These are phyloP conservation scores for Drosophila putrida DNA, from an alignment of 2,888 invertebrate genomes.

Conservation along the genomic window DNA sequence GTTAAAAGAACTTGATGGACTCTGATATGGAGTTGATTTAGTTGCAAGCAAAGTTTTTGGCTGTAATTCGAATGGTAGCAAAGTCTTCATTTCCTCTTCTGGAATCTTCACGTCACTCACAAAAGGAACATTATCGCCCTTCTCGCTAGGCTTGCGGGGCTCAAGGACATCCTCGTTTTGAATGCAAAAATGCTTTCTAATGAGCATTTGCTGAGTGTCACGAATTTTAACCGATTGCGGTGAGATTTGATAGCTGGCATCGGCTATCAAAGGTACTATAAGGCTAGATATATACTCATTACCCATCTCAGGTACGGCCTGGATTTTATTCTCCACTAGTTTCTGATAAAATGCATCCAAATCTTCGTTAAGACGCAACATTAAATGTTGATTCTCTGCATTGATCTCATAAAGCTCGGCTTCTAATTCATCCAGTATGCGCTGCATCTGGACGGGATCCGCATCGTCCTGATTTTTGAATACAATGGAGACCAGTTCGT, in stretches of 20 bases:
- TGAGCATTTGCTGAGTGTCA: slow-evolving; percentile 77
- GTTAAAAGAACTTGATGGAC: neutral
- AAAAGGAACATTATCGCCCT: slow-evolving; percentile 57
- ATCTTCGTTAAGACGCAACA: slow-evolving; percentile 75
- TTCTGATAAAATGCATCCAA: slow-evolving; percentile 77
- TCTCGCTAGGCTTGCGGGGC: slow-evolving; percentile 63
- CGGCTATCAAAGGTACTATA: slow-evolving; percentile 75
- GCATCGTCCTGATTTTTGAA: slow-evolving; percentile 79
- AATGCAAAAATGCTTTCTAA: slow-evolving; percentile 78
- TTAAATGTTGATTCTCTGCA: slow-evolving; percentile 80
- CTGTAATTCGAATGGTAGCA: slow-evolving; percentile 7
- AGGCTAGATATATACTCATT: slow-evolving; percentile 76
- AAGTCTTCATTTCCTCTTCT: slow-evolving; percentile 8
- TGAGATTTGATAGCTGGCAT: slow-evolving; percentile 57
- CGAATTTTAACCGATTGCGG: slow-evolving; percentile 76
- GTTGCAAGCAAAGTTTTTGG: neutral
- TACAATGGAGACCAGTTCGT: slow-evolving; percentile 82
- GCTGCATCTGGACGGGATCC: slow-evolving; percentile 76
- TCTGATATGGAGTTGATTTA: neutral
- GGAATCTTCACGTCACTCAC: too few species aligned
- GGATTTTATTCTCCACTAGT: slow-evolving; percentile 68
- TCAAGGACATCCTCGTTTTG: slow-evolving; percentile 57
- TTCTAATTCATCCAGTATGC: slow-evolving; percentile 81
- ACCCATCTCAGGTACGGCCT: slow-evolving; percentile 60
- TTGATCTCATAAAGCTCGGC: slow-evolving; percentile 84